Conservation (phyloP, 2,888 invertebrate genomes). For the Pocota personata region DNA sequence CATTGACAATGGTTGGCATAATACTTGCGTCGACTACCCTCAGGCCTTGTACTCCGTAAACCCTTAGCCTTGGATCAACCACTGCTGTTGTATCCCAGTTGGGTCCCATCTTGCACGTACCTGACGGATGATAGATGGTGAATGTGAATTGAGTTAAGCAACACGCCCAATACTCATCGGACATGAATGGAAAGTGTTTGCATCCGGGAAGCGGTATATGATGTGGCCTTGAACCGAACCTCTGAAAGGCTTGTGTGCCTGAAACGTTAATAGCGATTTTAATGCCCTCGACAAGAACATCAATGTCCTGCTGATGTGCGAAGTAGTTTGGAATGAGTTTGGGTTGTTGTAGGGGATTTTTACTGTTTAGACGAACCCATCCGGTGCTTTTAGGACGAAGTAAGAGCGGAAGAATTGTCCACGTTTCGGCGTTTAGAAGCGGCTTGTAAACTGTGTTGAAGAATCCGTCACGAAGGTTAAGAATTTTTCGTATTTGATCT, state of each 20-base stretch:
- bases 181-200: slow-evolving; percentile 87
- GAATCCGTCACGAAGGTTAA: slow-evolving; percentile 90
- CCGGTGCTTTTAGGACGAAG: slow-evolving; percentile 95
- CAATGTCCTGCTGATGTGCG: slow-evolving; percentile 91
- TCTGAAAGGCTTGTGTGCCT: slow-evolving; percentile 90
- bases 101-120: slow-evolving; percentile 95
- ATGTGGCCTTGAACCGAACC: slow-evolving; percentile 91
- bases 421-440: slow-evolving; percentile 90
- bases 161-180: slow-evolving; percentile 95
- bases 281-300: slow-evolving; percentile 92
- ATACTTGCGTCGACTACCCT: slow-evolving; percentile 93
- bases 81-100: slow-evolving; percentile 89
- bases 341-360: slow-evolving; percentile 92
- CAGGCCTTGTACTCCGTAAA: slow-evolving; percentile 90
- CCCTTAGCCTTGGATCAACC: slow-evolving; percentile 90
- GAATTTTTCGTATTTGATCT: slow-evolving; percentile 90
- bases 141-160: slow-evolving; percentile 90
- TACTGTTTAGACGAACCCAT: slow-evolving; percentile 91
- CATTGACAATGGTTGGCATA: slow-evolving; percentile 94
- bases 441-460: slow-evolving; percentile 94
- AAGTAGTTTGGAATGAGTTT: slow-evolving; percentile 97
- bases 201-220: slow-evolving; percentile 93
- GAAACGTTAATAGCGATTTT: slow-evolving; percentile 92
- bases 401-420: slow-evolving; percentile 91
- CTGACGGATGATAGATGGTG: slow-evolving; percentile 93